A percentile compares a stretch with the other conserved stretches of the same genome.
Evolutionary conservation across 1,140 invertebrate species (phyloP).

Genomic region (Nixonia krombeini): DNA sequence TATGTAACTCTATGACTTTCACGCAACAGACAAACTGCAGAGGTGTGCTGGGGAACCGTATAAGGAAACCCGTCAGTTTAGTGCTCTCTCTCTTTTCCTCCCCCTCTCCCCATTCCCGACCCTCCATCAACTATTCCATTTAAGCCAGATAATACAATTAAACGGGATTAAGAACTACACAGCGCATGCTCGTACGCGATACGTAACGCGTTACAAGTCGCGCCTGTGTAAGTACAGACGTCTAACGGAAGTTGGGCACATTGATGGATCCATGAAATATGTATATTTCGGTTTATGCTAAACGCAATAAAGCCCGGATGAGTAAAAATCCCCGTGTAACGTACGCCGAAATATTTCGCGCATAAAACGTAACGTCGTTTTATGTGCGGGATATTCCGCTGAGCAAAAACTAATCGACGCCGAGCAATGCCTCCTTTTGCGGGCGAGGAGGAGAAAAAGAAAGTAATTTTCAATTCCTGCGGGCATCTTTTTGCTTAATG

Average conservation of each 20-base stretch:
- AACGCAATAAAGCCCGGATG: slow-evolving; percentile 26
- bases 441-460: slow-evolving; percentile 20
- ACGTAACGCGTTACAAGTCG: neutral
- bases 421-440: slow-evolving; percentile 14
- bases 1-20: slow-evolving; percentile 43
- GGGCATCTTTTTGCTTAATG: slow-evolving; percentile 20
- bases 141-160: slow-evolving; percentile 55
- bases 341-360: slow-evolving; percentile 15
- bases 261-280: slow-evolving; percentile 47
- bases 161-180: slow-evolving; percentile 45
- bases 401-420: slow-evolving; percentile 42
- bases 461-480: slow-evolving; percentile 43
- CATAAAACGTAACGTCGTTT: too few species aligned
- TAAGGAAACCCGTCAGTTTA: slow-evolving; percentile 47
- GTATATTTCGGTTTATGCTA: slow-evolving; percentile 43
- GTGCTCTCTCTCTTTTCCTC: slow-evolving; percentile 20
- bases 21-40: slow-evolving; percentile 25
- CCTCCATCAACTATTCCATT: slow-evolving; percentile 33
- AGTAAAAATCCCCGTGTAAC: slow-evolving; percentile 40
- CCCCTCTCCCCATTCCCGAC: too few species aligned
- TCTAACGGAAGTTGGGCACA: slow-evolving; percentile 41
- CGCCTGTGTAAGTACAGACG: slow-evolving; percentile 23
- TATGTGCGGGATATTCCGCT: slow-evolving; percentile 32
- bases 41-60: slow-evolving; percentile 39
- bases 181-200: neutral